Evolutionary conservation across 2,113 vertebrate species (phyloP).

Genomic region (Eptatretus burgeri): DNA sequence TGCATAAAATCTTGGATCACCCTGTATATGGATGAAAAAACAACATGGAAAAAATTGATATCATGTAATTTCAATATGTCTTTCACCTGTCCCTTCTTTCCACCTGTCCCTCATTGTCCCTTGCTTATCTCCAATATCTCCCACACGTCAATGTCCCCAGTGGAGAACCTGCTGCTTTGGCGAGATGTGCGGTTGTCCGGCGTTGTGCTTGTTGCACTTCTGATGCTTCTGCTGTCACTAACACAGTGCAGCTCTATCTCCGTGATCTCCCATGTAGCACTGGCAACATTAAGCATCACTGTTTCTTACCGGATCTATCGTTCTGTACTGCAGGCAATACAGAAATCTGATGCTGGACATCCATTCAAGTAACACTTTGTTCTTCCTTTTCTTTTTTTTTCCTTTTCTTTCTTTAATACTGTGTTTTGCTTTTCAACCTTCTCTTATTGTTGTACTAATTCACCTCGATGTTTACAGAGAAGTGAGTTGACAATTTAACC

Average conservation of each 20-base stretch:
- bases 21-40: no score
- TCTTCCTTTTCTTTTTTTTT: no score
- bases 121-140: not conserved
- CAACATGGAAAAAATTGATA: no score
- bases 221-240: not conserved
- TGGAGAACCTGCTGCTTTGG: conserved; percentile 23
- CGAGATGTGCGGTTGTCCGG: not conserved
- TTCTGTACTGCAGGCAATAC: conserved; percentile 1
- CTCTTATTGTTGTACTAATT: no score
- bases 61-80: not conserved
- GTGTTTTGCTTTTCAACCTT: no score
- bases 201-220: not conserved
- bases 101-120: not conserved
- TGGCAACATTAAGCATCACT: not conserved
- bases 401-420: no score
- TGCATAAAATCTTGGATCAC: no score
- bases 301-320: not conserved
- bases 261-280: not conserved
- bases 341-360: not conserved
- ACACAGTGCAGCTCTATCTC: conserved; percentile 1
- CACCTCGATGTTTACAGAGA: no score
- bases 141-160: conserved; percentile 15
- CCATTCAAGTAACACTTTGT: not conserved
- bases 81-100: not conserved
- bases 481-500: no score